These are phyloP conservation scores for Pluvialis apricaria DNA, from an alignment of 2,113 vertebrate species.

Conservation along the genomic window DNA sequence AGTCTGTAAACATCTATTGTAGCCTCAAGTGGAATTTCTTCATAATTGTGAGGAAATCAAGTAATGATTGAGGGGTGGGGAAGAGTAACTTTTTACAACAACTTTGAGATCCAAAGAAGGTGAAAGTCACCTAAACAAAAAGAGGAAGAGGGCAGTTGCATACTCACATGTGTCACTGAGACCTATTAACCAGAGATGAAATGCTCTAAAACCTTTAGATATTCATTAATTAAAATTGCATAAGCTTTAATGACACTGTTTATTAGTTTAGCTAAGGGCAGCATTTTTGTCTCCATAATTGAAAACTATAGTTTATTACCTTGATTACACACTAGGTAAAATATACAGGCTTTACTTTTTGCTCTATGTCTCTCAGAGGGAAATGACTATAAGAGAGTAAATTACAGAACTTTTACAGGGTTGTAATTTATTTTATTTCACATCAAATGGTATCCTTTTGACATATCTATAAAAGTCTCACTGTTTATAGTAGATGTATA, in stretches of 20 bases:
- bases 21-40: constrained; percentile 23
- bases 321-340: constrained; percentile 52
- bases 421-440: constrained; percentile 72
- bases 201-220: constrained; percentile 36
- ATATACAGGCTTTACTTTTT: constrained; percentile 45
- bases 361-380: not conserved
- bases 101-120: not conserved
- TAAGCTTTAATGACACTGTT: constrained; percentile 62
- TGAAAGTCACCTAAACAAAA: not conserved
- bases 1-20: not conserved
- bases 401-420: constrained; percentile 65
- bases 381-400: constrained; percentile 44
- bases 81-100: not conserved
- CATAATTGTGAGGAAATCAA: constrained; percentile 1
- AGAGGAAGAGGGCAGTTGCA: not conserved
- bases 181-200: constrained; percentile 8
- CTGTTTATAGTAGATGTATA: constrained; percentile 71
- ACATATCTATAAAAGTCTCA: constrained; percentile 69
- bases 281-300: constrained; percentile 54
- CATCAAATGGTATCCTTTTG: constrained; percentile 63
- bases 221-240: constrained; percentile 53
- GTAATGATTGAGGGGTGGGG: not conserved
- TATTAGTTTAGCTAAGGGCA: constrained; percentile 58
- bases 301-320: constrained; percentile 45
- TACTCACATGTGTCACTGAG: not conserved